A percentile compares a stretch with the other conserved stretches of the same genome.
Evolutionary conservation across 2,888 invertebrate genomes (phyloP).

Genomic region (Chymomyza amoena): DNA sequence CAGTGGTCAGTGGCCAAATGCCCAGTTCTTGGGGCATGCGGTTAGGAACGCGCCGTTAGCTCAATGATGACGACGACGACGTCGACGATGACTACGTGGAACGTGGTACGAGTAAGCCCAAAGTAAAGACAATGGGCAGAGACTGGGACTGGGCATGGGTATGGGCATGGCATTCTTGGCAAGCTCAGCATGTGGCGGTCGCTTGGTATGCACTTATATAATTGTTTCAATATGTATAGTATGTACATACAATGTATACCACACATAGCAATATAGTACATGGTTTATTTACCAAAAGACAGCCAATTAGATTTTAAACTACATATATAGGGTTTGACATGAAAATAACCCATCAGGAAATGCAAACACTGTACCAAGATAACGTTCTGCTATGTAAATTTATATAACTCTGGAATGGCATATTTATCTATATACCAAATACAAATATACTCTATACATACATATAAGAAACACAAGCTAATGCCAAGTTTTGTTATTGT

Average conservation of each 20-base stretch:
- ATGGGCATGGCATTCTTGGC: slow-evolving; percentile 3
- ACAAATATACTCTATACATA: background rate
- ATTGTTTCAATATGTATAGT: background rate
- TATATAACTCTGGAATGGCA: background rate
- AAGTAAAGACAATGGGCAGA: background rate
- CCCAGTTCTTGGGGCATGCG: slow-evolving; percentile 45
- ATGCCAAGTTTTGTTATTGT: background rate
- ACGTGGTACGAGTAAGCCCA: background rate
- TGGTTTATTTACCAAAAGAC: background rate
- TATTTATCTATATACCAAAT: background rate
- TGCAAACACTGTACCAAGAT: background rate
- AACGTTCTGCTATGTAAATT: background rate
- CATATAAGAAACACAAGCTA: background rate
- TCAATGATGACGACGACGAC: background rate
- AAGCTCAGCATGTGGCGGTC: slow-evolving; percentile 62
- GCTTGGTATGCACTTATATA: slow-evolving; percentile 6
- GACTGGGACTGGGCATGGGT: too few species aligned
- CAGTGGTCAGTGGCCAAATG: slow-evolving; percentile 33
- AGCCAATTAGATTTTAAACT: background rate
- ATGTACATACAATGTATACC: background rate
- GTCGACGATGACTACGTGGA: background rate
- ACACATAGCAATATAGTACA: background rate
- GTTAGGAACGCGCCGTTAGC: slow-evolving; percentile 57
- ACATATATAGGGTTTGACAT: background rate
- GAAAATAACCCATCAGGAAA: background rate